A percentile compares a stretch with the other conserved stretches of the same genome.
These are phyloP conservation scores for Umimayanthus chanpuru DNA, from an alignment of 92 coral and sea anemone genomes.

Conservation along the genomic window DNA sequence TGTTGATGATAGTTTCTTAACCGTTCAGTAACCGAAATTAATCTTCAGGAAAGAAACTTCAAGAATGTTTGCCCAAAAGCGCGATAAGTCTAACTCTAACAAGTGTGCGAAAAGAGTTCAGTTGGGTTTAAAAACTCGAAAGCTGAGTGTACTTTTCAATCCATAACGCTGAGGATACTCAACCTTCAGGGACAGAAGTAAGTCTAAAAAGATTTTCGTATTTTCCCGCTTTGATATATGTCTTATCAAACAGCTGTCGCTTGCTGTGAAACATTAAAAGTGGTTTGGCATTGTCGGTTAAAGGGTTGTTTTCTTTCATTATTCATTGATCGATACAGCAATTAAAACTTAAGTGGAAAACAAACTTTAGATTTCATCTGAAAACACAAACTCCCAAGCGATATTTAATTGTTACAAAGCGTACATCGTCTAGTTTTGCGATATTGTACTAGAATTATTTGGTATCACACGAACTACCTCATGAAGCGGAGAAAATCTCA, in stretches of 20 bases:
- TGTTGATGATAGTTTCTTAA: background rate
- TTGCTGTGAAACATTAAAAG: conserved; percentile 8
- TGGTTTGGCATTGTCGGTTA: conserved; percentile 37
- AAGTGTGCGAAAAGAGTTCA: no score
- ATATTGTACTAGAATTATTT: background rate
- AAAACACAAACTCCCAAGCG: background rate
- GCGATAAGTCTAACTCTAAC: no score
- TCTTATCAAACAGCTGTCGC: conserved; percentile 8
- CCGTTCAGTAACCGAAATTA: background rate
- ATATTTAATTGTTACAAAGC: background rate
- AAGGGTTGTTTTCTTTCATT: conserved; percentile 37
- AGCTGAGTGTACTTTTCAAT: background rate
- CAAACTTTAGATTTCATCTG: background rate
- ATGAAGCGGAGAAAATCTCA: background rate
- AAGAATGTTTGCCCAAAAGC: no score
- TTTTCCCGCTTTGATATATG: background rate
- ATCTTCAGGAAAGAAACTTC: no score
- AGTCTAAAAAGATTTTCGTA: background rate
- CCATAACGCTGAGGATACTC: background rate
- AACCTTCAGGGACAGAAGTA: background rate
- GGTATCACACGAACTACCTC: background rate
- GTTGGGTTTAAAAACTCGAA: background rate
- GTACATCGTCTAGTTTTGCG: background rate
- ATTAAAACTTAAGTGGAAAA: conserved; percentile 38
- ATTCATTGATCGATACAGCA: conserved; percentile 45